Evolutionary conservation across 2,888 invertebrate genomes (phyloP), one percentile per base, ranked within the genome.

Genomic region (Cistogaster globosa): DNA sequence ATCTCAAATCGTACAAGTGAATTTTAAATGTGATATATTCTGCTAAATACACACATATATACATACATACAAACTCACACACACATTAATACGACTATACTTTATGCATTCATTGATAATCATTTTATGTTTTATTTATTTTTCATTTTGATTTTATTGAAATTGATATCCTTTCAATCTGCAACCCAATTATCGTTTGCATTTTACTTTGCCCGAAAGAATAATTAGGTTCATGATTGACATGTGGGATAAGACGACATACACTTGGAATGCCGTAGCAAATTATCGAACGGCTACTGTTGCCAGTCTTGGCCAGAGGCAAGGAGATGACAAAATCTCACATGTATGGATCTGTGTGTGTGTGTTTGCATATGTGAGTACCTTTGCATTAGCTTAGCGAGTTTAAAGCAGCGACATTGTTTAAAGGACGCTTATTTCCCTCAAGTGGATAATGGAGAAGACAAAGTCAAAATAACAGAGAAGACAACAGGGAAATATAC

Each of bases 181-280:
- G 85, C 88, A 86, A 87, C 84, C 91, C 92, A 92, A 92, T 92
- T 92, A 92, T 92, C 92, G 91, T 91, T 91, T 91, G 91, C 92
- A 92, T 92, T 91, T 91, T 90, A 87, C 83, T 82, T 86, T 88
- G 88, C 88, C 88, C 89, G 87, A 88, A 88, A 90, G 92, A 92
- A 92, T 92, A 92, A 92, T 92, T 92, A 92, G 92, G 92, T 89
- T 90, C 89, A 91, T 92, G 92, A 92, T 92, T 92, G 92, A 92
- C 92, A 92, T 89, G 91, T 89, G 91, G 92, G 92, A 92, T 92
- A 92, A 92, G 92, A 89, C 90, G 92, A 92, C 92, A 92, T 91
- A 92, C 92, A 90, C 92, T 91, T 90, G 92, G 92, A 90, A 92
- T 92, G 92, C 92, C 90, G 89, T 89, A 92, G 92, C 92, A 92